Conservation (phyloP, 2,797 vertebrate species). For the Pygocentrus nattereri region DNA sequence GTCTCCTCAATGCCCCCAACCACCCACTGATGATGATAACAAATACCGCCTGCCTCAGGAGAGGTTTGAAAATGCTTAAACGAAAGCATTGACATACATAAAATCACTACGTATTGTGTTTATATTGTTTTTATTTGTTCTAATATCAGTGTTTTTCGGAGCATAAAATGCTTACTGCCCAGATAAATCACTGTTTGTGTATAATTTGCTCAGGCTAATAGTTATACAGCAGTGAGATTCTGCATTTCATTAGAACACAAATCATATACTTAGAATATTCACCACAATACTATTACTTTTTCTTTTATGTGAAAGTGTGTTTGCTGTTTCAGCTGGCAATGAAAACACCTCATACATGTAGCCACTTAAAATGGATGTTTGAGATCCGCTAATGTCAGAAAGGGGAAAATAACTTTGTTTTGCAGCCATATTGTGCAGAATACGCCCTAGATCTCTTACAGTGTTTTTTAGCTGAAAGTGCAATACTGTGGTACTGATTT, state of each 20-base stretch:
- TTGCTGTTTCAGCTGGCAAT: neutral
- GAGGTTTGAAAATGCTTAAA: too few species aligned
- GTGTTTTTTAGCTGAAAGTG: conserved; percentile 64
- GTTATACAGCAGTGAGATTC: neutral
- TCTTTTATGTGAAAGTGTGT: neutral
- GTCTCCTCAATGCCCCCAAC: too few species aligned
- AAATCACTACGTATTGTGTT: too few species aligned
- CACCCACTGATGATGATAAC: too few species aligned
- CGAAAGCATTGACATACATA: too few species aligned
- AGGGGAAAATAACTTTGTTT: conserved; percentile 24
- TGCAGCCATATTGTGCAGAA: conserved; percentile 50
- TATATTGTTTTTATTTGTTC: too few species aligned
- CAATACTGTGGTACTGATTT: conserved; percentile 77
- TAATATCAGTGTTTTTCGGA: too few species aligned
- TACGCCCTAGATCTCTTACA: conserved; percentile 45
- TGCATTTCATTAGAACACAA: neutral
- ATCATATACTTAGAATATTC: neutral
- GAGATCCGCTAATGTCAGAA: conserved; percentile 15
- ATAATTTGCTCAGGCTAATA: too few species aligned
- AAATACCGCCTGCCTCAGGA: too few species aligned
- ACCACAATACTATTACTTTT: neutral
- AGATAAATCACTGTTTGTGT: too few species aligned
- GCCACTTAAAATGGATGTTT: neutral
- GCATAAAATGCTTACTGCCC: too few species aligned
- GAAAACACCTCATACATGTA: neutral